Evolutionary conservation across 2,797 vertebrate species (phyloP).

Genomic region (Melanogrammus aeglefinus): DNA sequence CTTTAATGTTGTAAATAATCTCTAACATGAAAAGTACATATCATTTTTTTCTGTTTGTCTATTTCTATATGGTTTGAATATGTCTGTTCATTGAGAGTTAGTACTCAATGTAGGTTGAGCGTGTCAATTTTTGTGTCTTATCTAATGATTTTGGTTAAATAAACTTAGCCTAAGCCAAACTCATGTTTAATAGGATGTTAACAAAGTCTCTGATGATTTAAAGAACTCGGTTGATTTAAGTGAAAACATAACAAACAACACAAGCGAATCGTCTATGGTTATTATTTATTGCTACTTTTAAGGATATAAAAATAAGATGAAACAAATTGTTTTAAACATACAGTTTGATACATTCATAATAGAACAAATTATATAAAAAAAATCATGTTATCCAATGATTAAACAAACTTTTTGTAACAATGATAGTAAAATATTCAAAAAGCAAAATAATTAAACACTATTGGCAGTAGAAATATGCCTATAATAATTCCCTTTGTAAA

Average conservation of each 20-base stretch:
- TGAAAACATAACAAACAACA: not conserved
- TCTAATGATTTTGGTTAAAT: not conserved
- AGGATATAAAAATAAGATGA: constrained; percentile 82
- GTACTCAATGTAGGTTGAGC: not conserved
- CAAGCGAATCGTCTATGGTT: constrained; percentile 34
- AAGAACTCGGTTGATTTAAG: not conserved
- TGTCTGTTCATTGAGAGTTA: not conserved
- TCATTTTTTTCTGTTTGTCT: not conserved
- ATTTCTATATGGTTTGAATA: not conserved
- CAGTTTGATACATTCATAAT: constrained; percentile 30
- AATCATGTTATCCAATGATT: not conserved
- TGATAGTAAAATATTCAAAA: constrained; percentile 43
- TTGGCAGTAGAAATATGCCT: constrained; percentile 13
- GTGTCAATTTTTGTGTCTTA: not conserved
- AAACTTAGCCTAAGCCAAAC: not conserved
- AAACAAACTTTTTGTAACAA: constrained; percentile 33
- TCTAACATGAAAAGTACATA: not conserved
- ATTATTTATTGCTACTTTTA: constrained; percentile 89
- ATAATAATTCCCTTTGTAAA: constrained; percentile 7
- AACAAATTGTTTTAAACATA: constrained; percentile 34
- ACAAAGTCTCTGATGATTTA: not conserved
- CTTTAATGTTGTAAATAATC: no score
- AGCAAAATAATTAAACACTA: constrained; percentile 48
- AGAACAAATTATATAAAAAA: constrained; percentile 43
- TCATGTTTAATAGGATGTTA: not conserved